phyloP scores from a whole-genome alignment of 2,888 invertebrate species.

The Leptopilina myrica region DNA sequence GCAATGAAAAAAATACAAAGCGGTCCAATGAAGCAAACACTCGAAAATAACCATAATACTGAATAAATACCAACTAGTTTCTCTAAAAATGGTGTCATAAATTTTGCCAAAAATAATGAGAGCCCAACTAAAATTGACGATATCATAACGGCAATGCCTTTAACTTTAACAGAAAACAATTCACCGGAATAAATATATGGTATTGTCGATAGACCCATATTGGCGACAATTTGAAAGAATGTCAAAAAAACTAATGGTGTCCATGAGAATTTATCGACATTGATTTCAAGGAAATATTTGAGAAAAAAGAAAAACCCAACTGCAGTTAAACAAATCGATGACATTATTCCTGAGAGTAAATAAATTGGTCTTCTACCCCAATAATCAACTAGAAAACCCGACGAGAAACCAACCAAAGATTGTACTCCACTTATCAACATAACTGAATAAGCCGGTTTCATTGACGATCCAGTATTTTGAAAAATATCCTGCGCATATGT shows the following conservation, averaged over 20 bases:
- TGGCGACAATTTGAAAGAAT: conserved; percentile 81
- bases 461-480: conserved; percentile 77
- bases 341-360: conserved; percentile 79
- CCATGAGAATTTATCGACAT: conserved; percentile 78
- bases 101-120: conserved; percentile 80
- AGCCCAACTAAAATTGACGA: conserved; percentile 81
- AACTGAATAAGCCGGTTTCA: conserved; percentile 78
- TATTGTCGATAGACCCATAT: conserved; percentile 81
- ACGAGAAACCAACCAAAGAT: conserved; percentile 79
- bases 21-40: background rate
- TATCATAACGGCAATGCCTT: conserved; percentile 82
- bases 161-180: conserved; percentile 81
- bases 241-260: conserved; percentile 81
- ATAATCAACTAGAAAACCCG: conserved; percentile 80
- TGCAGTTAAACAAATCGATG: conserved; percentile 78
- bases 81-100: conserved; percentile 79
- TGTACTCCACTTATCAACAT: conserved; percentile 79
- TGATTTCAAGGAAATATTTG: conserved; percentile 77
- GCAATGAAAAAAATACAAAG: background rate
- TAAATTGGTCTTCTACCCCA: conserved; percentile 81
- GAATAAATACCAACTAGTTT: conserved; percentile 78
- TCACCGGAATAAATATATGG: conserved; percentile 82
- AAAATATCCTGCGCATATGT: conserved; percentile 82
- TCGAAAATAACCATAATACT: conserved; percentile 80
- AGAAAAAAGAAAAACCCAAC: conserved; percentile 80